These are phyloP conservation scores for Perca flavescens DNA, from an alignment of 2,113 vertebrate genomes.

Conservation along the genomic window DNA sequence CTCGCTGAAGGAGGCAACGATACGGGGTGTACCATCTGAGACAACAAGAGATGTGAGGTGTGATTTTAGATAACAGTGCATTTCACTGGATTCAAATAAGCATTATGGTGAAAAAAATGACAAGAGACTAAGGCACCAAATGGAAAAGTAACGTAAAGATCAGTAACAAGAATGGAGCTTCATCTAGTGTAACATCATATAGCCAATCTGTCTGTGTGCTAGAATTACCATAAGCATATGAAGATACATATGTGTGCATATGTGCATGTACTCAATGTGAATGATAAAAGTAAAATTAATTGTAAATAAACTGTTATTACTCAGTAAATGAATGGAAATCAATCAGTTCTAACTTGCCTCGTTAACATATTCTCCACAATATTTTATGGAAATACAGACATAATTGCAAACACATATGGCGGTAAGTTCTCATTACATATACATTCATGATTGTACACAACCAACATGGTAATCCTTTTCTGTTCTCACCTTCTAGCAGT, in stretches of 20 bases:
- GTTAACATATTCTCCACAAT: background rate
- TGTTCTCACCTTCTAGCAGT: constrained; percentile 90
- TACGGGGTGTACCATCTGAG: constrained; percentile 95
- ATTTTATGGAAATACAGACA: background rate
- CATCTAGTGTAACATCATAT: background rate
- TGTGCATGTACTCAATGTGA: background rate
- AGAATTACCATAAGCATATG: background rate
- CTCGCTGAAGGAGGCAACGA: constrained; percentile 97
- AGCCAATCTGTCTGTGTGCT: background rate
- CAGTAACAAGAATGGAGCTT: background rate
- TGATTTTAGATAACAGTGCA: background rate
- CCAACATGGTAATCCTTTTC: background rate
- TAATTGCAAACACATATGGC: background rate
- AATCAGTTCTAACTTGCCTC: background rate
- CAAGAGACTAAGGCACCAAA: background rate
- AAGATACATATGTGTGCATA: background rate
- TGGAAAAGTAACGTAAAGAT: background rate
- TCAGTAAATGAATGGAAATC: background rate
- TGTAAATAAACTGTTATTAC: background rate
- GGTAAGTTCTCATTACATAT: background rate
- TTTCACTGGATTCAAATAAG: background rate
- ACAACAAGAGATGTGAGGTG: constrained; percentile 12
- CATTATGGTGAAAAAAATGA: background rate
- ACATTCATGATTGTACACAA: background rate
- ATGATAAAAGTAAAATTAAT: background rate